Percentiles rank a stretch among this genome's conserved stretches.
These are phyloP conservation scores for Atta texana DNA, from an alignment of 1,140 invertebrate genomes.

Conservation along the genomic window DNA sequence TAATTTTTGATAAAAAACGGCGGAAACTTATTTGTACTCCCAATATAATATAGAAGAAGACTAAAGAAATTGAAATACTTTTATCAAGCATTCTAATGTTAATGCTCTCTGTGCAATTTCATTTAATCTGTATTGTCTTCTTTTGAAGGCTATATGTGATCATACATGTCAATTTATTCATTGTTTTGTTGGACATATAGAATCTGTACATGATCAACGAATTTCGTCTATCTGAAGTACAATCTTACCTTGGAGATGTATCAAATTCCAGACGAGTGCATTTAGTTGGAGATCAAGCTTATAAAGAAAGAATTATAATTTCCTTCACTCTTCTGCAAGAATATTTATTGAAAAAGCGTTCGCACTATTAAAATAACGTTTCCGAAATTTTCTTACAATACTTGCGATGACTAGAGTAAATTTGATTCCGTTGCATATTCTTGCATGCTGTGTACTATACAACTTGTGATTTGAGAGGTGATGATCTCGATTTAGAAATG, in stretches of 20 bases:
- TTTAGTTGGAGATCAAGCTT: background rate
- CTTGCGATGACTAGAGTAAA: background rate
- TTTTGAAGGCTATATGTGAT: no score
- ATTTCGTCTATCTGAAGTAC: background rate
- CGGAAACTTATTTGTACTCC: no score
- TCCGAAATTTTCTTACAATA: background rate
- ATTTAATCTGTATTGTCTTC: no score
- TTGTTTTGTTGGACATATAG: no score
- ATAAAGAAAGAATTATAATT: slow-evolving; percentile 4
- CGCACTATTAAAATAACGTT: background rate
- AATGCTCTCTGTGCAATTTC: no score
- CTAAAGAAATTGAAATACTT: no score
- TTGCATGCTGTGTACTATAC: background rate
- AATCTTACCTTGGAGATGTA: background rate
- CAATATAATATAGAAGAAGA: no score
- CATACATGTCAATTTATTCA: no score
- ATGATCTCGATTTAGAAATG: background rate
- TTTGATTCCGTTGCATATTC: background rate
- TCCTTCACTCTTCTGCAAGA: background rate
- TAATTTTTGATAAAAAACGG: no score
- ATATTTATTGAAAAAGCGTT: background rate
- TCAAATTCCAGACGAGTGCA: background rate
- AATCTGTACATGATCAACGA: background rate
- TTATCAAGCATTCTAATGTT: no score
- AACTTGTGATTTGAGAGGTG: background rate